Evolutionary conservation across 2,888 invertebrate genomes (phyloP).

Genomic region (Apomyelois bistriatella): DNA sequence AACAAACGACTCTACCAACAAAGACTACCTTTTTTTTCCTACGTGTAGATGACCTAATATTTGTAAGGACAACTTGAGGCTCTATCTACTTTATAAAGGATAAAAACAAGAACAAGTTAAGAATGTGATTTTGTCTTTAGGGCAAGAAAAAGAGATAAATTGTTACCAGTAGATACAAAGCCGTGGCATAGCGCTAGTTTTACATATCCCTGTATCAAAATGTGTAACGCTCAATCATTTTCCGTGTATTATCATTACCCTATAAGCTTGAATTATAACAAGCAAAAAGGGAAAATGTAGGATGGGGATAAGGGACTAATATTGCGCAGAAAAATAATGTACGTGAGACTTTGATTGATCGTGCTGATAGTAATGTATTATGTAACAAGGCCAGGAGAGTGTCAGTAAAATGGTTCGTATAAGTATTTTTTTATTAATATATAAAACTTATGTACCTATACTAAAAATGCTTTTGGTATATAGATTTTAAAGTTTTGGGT

Average conservation of each 20-base stretch:
- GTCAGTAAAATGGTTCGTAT: background rate
- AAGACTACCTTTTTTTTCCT: no score
- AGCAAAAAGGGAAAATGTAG: conserved; percentile 34
- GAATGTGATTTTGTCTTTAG: no score
- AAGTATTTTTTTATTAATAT: conserved; percentile 23
- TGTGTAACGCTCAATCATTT: conserved; percentile 44
- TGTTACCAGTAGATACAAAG: no score
- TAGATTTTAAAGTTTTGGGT: no score
- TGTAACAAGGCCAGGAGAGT: conserved; percentile 16
- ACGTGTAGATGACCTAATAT: no score
- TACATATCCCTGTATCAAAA: background rate
- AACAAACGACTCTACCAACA: no score
- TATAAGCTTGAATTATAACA: conserved; percentile 45
- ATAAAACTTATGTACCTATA: no score
- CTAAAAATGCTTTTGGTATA: no score
- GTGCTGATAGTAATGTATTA: conserved; percentile 8
- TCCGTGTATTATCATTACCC: conserved; percentile 47
- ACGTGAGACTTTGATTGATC: conserved; percentile 53
- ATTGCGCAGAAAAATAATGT: conserved; percentile 20
- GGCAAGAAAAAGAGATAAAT: no score
- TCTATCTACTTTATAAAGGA: no score
- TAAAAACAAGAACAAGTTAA: no score
- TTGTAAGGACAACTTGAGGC: no score
- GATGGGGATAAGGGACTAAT: conserved; percentile 1
- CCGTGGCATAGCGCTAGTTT: background rate